Evolutionary conservation across 92 coral and sea anemone genomes (phyloP), one percentile per base, ranked within the genome.

Genomic region (Actinostola sp.): DNA sequence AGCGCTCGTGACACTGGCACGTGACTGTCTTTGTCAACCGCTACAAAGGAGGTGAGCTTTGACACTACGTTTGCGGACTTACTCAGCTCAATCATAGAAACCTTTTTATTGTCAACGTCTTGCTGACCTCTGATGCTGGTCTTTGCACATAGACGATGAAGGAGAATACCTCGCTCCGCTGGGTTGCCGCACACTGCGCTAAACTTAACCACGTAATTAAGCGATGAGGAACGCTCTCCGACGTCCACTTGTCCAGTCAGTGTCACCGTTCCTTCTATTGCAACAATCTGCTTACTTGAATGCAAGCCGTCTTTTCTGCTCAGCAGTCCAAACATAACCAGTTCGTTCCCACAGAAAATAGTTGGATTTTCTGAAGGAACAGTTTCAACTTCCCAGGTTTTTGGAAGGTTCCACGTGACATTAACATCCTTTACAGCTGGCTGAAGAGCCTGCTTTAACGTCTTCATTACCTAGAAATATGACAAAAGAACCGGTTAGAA

Each of bases 401-500:
- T 49, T 25, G 93, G 84, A n/a, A 87, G 80, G 63, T 52, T 72
- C 93, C 92, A 93, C 24, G 83, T 78, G 13, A 87, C 53, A n/a
- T 64, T 23, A 44, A 75, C 53, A 64, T 75, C 91, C 44, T 78
- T 77, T 9, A 93, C 77, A 5, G 80, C 91, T 5, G 98, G 98
- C 38, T 90, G 93, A 33, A 87, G 72, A 31, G 98, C 96, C 34
- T 80, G 66, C 74, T 89, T 83, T 50, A 92, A 67, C 0, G 92
- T 80, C 64, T 85, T 80, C 58, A 89, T 92, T 27, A 89, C 96
- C 97, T 92, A 36, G 5, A 21, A 45, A 43, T 16, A n/a, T 2
- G 26, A 38, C 49, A 66, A 31, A 29, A 36, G 17, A 34, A 20
- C 30, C 12, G 15, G 25, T 31, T 23, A 56, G 4, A 30, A 19